phyloP scores from a whole-genome alignment of 1,140 invertebrate species.

The Cheumatopsyche charites region DNA sequence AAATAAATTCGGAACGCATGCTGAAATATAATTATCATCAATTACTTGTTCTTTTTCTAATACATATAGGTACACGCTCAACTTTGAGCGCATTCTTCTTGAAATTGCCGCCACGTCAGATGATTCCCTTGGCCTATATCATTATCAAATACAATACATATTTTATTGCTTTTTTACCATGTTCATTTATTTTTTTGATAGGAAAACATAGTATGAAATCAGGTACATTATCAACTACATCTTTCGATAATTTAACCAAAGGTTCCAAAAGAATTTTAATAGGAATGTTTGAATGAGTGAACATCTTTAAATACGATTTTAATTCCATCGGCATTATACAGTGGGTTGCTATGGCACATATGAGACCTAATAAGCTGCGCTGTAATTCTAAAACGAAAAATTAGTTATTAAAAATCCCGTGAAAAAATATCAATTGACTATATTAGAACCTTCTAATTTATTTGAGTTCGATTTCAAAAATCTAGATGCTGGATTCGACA shows the following conservation, averaged over 20 bases:
- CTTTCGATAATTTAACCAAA: slow-evolving; percentile 59
- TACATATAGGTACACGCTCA: too few relatives aligned
- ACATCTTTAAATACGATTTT: slow-evolving; percentile 62
- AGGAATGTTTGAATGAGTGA: slow-evolving; percentile 62
- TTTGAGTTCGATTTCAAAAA: slow-evolving; percentile 33
- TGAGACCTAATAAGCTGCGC: slow-evolving; percentile 64
- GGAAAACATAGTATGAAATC: slow-evolving; percentile 68
- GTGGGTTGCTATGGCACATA: slow-evolving; percentile 63
- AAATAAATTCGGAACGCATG: too few relatives aligned
- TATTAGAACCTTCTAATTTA: slow-evolving; percentile 43
- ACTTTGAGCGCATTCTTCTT: too few relatives aligned
- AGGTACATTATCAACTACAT: slow-evolving; percentile 60
- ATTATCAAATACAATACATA: too few relatives aligned
- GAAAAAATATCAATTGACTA: too few relatives aligned
- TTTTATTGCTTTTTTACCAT: not conserved
- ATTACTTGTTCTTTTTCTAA: too few relatives aligned
- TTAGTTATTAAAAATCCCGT: too few relatives aligned
- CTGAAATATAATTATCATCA: too few relatives aligned
- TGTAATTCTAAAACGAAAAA: slow-evolving; percentile 62
- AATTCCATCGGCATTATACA: slow-evolving; percentile 64
- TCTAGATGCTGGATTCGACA: slow-evolving; percentile 30
- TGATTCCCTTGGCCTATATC: too few relatives aligned
- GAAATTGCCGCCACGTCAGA: too few relatives aligned
- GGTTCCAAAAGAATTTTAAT: slow-evolving; percentile 61
- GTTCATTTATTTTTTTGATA: slow-evolving; percentile 38